Conservation (phyloP, 2,113 vertebrate species). For the Conger conger region DNA sequence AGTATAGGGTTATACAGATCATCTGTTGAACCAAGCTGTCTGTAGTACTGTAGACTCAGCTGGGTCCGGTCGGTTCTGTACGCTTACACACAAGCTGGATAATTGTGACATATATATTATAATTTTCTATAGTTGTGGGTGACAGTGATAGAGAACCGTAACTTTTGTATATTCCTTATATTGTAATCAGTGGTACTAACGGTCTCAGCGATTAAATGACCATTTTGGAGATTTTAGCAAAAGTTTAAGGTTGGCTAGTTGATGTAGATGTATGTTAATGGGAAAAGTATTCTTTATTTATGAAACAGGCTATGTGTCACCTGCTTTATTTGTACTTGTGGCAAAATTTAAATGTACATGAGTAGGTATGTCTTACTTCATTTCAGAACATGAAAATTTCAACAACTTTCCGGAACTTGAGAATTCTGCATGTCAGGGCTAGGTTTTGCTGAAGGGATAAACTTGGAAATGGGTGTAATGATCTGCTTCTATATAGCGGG, state of each 20-base stretch:
- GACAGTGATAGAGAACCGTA: background rate
- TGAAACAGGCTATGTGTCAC: background rate
- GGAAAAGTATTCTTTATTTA: background rate
- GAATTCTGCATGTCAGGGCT: background rate
- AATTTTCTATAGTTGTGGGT: background rate
- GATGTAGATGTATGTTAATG: background rate
- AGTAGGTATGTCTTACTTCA: background rate
- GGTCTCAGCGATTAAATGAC: background rate
- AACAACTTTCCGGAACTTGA: background rate
- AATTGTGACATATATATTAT: background rate
- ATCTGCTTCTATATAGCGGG: no score
- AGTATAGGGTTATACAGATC: background rate
- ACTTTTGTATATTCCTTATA: background rate
- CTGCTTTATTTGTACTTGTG: background rate
- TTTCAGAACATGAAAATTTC: background rate
- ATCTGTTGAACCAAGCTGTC: background rate
- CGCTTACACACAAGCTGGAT: background rate
- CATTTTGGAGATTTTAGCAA: slow-evolving; percentile 3
- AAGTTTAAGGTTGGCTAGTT: background rate
- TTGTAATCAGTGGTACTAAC: background rate
- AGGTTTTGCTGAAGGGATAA: background rate
- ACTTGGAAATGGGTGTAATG: no score
- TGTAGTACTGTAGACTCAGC: background rate
- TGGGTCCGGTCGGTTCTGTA: background rate
- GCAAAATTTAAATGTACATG: background rate